Base-by-base conservation (phyloP, 2,113 vertebrate genomes). In the Glareola pratincola region DNA sequence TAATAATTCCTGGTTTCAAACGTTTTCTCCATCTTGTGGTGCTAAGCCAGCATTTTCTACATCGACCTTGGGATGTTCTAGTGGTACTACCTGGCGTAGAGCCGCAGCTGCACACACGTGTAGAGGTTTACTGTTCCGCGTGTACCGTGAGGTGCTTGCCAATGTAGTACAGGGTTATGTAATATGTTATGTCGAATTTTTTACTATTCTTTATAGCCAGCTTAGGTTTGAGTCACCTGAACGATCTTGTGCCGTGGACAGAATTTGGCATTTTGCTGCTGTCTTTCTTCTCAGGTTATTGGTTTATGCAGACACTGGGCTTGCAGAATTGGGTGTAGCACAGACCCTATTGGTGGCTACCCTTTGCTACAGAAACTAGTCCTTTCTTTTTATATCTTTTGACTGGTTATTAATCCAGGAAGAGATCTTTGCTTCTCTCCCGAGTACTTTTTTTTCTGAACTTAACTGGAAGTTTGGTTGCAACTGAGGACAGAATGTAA, bases 41-140 rank as follows among this genome's bases (percentile, higher is more conserved):
- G 41, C 36, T 56, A 56, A 69, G 54, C 5, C 39, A 43, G 14
- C 4, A 8, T 45, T 88, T 82, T 76, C 56, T 43, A 7, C 10
- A 24, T 18, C 22, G 56, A 37, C 19, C 50, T 76, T 36, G 50
- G 36, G 50, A 39, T 1, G 4, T n/a, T 50, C 32, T 57, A 4
- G 29, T n/a, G 34, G 41, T 45, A 14, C 29, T n/a, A 22, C 12
- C 7, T 56, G 10, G 12, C 29, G 54, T 23, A 75, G 30, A 69
- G 48, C 22, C 43, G 19, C 43, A 34, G 3, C 64, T n/a, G 14
- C 0, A 1, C 8, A 3, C 0, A 3, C 1, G 1, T 30, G 8
- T 32, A 36, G 30, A 62, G 54, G n/a, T 7, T 69, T 41, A 27
- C 23, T 39, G 5, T 36, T 62, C 47, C 14, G 36, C 0, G 1